These are phyloP conservation scores for Campaea margaritaria DNA, from an alignment of 2,888 invertebrate species.

Conservation along the genomic window DNA sequence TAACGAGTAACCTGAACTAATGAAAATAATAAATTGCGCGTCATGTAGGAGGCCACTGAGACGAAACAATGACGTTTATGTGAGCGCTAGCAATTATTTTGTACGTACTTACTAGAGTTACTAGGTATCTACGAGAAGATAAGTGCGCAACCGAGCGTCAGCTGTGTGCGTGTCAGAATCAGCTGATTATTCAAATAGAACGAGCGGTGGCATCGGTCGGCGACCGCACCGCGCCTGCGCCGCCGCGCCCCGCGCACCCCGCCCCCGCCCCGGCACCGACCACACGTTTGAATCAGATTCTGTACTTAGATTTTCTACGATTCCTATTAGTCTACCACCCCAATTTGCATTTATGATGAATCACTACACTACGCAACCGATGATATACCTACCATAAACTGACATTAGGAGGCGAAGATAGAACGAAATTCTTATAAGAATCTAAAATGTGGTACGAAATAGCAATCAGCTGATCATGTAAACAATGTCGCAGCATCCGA, in stretches of 20 bases:
- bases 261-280: constrained; percentile 31
- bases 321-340: constrained; percentile 15
- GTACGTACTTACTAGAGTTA: constrained; percentile 44
- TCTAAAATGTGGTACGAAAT: constrained; percentile 57
- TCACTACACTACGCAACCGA: constrained; percentile 10
- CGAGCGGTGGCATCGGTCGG: constrained; percentile 70
- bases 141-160: constrained; percentile 77
- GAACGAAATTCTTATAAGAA: constrained; percentile 59
- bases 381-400: not conserved
- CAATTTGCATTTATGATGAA: constrained; percentile 17
- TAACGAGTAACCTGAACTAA: constrained; percentile 34
- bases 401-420: constrained; percentile 8
- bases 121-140: constrained; percentile 61
- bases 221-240: constrained; percentile 62
- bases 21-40: constrained; percentile 48
- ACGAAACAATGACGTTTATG: constrained; percentile 53
- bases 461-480: constrained; percentile 82
- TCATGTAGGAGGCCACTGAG: constrained; percentile 54
- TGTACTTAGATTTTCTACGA: constrained; percentile 17
- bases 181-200: constrained; percentile 86
- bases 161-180: constrained; percentile 85
- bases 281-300: constrained; percentile 26
- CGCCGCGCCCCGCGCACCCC: constrained; percentile 41
- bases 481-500: constrained; percentile 64
- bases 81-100: constrained; percentile 47